Evolutionary conservation across 2,113 vertebrate genomes (phyloP), one percentile per base, ranked within the genome.

Genomic region (Delphinus delphis): DNA sequence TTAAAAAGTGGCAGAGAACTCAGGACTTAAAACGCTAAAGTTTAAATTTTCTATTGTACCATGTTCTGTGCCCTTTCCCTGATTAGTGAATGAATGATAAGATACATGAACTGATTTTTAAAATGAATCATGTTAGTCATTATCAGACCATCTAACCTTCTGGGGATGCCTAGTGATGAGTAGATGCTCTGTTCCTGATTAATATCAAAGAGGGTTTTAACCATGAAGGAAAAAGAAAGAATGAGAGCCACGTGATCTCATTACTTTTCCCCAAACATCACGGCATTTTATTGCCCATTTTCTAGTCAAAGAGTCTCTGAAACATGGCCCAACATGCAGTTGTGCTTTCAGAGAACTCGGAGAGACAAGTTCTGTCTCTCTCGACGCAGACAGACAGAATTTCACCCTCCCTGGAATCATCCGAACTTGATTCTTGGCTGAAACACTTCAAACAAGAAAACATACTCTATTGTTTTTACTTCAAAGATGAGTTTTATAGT

Each of bases 401-500:
- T 71, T 83, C 20, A 7, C 25, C 20, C 25, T 5, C 31, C 20
- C 13, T 67, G 28, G 68, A 83, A 7, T 85, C 36, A 63, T 20
- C 9, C 8, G 14, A 12, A 70, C 13, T 77, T 50, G 47, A 15
- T 55, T 41, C 60, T 92, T 44, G 15, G 21, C 17, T n/a, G 25
- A 73, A 67, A 79, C 25, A 26, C 11, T 63, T 71, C 84, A 83
- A 83, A 67, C 21, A 90, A 84, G 14, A 38, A 76, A 31, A 76
- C 9, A 55, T 25, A 25, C 6, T 85, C 25, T 47, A 8, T 33
- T 80, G 4, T 26, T 33, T 53, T 38, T 68, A 88, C 38, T 84
- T 68, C 50, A 84, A 21, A 13, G 67, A 13, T n/a, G 77, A 41
- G 3, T 71, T 97, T 97, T 67, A 88, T 67, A 23, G 14, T 71